Percentiles rank a stretch among this genome's conserved stretches.
phyloP scores from a whole-genome alignment of 1,140 invertebrate species.

The Oedothorax gibbosus region DNA sequence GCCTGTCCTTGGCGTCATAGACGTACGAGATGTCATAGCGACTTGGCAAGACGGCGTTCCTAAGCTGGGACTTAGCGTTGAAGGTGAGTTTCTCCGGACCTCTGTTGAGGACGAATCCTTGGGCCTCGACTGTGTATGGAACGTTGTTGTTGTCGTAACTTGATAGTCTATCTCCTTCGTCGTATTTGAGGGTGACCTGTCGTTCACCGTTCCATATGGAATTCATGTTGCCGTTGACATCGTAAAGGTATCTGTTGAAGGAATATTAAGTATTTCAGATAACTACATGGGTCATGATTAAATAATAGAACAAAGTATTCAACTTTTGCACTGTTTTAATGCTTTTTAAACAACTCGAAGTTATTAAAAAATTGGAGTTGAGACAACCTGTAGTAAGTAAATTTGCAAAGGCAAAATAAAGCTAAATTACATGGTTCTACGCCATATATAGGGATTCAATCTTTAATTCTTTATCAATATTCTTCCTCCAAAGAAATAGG shows the following conservation, averaged over 20 bases:
- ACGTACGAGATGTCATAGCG: constrained; percentile 91
- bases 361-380: too few relatives aligned
- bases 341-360: too few relatives aligned
- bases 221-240: constrained; percentile 91
- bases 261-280: constrained; percentile 64
- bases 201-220: constrained; percentile 61
- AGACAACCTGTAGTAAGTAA: too few relatives aligned
- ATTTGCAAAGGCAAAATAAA: too few relatives aligned
- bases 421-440: too few relatives aligned
- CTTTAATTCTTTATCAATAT: too few relatives aligned
- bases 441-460: too few relatives aligned
- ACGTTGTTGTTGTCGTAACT: constrained; percentile 60
- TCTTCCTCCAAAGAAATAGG: too few relatives aligned
- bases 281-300: too few relatives aligned
- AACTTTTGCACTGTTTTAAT: too few relatives aligned
- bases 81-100: constrained; percentile 94
- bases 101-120: constrained; percentile 90
- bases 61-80: constrained; percentile 88
- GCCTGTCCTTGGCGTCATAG: constrained; percentile 89
- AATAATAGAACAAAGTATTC: too few relatives aligned
- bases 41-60: constrained; percentile 76
- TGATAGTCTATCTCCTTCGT: constrained; percentile 76
- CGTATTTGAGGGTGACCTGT: constrained; percentile 87
- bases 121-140: constrained; percentile 82
- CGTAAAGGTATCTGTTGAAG: constrained; percentile 90